Evolutionary conservation across 1,140 invertebrate species (phyloP), one percentile per base, ranked within the genome.

Genomic region (Bombus balteatus): DNA sequence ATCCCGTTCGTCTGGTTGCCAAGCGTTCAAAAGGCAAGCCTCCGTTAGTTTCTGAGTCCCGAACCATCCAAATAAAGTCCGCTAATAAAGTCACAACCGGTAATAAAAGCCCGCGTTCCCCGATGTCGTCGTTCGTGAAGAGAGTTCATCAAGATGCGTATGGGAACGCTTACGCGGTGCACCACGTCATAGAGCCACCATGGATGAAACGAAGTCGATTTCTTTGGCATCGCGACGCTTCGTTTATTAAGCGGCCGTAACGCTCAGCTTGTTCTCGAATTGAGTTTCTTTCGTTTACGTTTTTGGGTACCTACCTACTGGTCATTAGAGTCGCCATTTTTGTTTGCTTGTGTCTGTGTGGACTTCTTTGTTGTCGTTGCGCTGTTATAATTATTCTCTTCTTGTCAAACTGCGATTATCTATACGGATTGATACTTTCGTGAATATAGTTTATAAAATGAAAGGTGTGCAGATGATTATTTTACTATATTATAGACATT

Each of bases 131-230:
- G 32, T 43, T 32, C n/a, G 72, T 73, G 41, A 73, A 47, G 43
- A 39, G 72, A 3, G 72, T 73, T 73, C 72, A 73, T 73, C 72
- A 47, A 47, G 28, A 41, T 47, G 39, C n/a, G n/a, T n/a, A 34
- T 32, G 34, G 41, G 6, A 53, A 53, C 18, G 47, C 1, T 53
- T 10, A 18, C 32, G 15, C 32, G 65, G n/a, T 18, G 65, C 15
- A 34, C n/a, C 37, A 37, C 8, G n/a, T n/a, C 1, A 53, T 43
- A 32, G 34, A 74, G n/a, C 22, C 8, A 15, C 3, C 43, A 28
- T 39, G 9, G 22, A 22, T 4, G 2, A 25, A 70, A 39, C 34
- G 18, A 12, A 39, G 43, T 70, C 43, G 43, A 74, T 74, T 74
- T 53, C 25, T 70, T 37, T 22, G 18, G 37, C 12, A n/a, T 62